Conservation (phyloP, 2,113 vertebrate genomes). For the Setophaga petechia region DNA sequence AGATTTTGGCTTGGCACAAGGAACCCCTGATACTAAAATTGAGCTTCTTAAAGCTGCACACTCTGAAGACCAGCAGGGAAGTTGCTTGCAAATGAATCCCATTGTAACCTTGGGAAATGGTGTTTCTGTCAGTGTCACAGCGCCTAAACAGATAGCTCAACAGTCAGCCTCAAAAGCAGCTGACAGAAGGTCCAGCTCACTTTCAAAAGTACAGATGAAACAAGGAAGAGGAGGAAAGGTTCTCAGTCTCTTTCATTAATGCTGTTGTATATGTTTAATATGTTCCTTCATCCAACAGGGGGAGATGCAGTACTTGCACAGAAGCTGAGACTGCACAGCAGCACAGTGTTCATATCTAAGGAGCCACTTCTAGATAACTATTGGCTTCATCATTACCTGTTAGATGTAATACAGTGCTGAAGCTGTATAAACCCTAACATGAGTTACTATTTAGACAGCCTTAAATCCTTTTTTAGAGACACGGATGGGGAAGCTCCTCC, state of each 20-base stretch:
- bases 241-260: conserved; percentile 53
- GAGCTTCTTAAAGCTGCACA: conserved; percentile 90
- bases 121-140: conserved; percentile 56
- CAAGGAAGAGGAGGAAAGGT: conserved; percentile 86
- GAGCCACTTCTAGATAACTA: not conserved
- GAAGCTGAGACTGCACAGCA: not conserved
- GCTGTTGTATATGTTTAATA: not conserved
- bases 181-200: conserved; percentile 76
- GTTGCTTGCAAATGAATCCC: conserved; percentile 74
- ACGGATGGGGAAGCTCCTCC: not conserved
- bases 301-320: conserved; percentile 51
- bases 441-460: not conserved
- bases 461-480: not conserved
- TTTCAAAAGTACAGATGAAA: conserved; percentile 77
- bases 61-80: conserved; percentile 82
- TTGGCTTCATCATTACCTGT: not conserved
- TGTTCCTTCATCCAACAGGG: conserved; percentile 60
- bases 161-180: conserved; percentile 74
- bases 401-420: not conserved
- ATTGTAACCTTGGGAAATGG: conserved; percentile 66
- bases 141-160: conserved; percentile 55
- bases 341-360: not conserved
- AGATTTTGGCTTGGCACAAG: conserved; percentile 97
- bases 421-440: not conserved
- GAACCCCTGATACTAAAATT: conserved; percentile 89